phyloP scores from a whole-genome alignment of 2,888 invertebrate species.

The Serrognathus titanus region DNA sequence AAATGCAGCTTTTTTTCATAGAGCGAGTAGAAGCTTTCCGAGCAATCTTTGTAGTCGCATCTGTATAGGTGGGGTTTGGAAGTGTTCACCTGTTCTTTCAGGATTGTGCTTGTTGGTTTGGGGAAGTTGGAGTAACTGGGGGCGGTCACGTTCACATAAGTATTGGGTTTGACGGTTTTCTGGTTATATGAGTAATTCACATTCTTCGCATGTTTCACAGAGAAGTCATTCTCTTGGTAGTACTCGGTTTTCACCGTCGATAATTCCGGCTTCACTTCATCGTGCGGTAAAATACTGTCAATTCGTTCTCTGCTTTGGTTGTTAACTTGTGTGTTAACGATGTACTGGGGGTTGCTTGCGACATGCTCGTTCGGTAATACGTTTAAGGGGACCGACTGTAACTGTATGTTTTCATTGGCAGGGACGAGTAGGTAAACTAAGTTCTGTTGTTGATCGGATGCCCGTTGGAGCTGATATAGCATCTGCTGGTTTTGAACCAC shows the following conservation, averaged over 20 bases:
- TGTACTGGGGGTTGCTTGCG: background rate
- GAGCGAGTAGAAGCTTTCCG: conserved; percentile 15
- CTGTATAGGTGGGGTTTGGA: conserved; percentile 10
- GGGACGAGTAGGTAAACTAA: conserved; percentile 12
- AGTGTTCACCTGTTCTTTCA: conserved; percentile 4
- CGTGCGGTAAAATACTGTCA: conserved; percentile 3
- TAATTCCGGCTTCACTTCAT: conserved; percentile 5
- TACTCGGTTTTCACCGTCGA: conserved; percentile 5
- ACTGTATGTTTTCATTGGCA: conserved; percentile 11
- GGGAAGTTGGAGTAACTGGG: background rate
- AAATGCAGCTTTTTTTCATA: conserved; percentile 19
- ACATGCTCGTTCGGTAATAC: conserved; percentile 7
- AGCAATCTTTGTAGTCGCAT: conserved; percentile 18
- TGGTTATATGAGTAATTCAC: background rate
- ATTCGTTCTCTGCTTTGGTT: background rate
- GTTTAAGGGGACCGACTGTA: conserved; percentile 9
- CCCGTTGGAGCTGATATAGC: conserved; percentile 10
- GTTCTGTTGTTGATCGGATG: conserved; percentile 10
- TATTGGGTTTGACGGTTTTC: background rate
- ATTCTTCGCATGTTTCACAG: background rate
- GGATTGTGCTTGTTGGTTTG: background rate
- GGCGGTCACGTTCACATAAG: background rate
- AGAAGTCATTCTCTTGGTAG: background rate
- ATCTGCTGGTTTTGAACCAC: conserved; percentile 12
- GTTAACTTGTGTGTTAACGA: conserved; percentile 1